Base-by-base conservation (phyloP, 2,113 vertebrate genomes). In the Scolopax mira region DNA sequence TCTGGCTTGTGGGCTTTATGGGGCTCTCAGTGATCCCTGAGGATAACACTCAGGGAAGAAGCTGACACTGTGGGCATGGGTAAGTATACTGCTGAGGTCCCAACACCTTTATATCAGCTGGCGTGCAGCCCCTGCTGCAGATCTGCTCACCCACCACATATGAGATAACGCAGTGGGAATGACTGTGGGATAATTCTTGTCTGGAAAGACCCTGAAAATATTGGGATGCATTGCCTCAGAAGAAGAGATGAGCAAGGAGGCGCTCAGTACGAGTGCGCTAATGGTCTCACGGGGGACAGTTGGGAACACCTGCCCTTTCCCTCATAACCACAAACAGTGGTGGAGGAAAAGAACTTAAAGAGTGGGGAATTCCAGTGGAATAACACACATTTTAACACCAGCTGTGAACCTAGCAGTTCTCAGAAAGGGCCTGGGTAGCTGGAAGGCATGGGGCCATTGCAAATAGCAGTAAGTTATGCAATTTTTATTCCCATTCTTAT, bases 301-400 rank as follows among this genome's bases (percentile, higher is more conserved):
- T 70, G 27, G 35, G 60, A 90, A 39, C 31, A 57, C 70, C 64
- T 83, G 37, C 22, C 37, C n/a, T 94, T 75, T 86, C n/a, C 31
- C 52, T 89, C 18, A 24, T 41, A 77, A 71, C 13, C 44, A 75
- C 46, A 57, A 46, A 88, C 17, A 71, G 19, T 3, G 1, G 24
- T 44, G 19, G 82, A 78, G 24, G 42, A 33, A 55, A 88, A 85
- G 39, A 62, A 73, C 42, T 35, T 85, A 25, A 57, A 79, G 69
- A 9, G 17, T 88, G 92, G 79, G 79, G 83, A 95, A 88, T 94
- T 97, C 65, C 90, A 95, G 73, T 88, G 83, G 48, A 90, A 79
- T 74, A 86, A 35, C 49, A 84, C 41, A 22, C 24, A 46, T 93
- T 83, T 92, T 81, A 80, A 74, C 69, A 88, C 3, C 23, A 93